Percentiles rank a stretch among this genome's conserved stretches.
These are phyloP conservation scores for Temnothorax ravouxi DNA, from an alignment of 2,888 invertebrate species.

Conservation along the genomic window DNA sequence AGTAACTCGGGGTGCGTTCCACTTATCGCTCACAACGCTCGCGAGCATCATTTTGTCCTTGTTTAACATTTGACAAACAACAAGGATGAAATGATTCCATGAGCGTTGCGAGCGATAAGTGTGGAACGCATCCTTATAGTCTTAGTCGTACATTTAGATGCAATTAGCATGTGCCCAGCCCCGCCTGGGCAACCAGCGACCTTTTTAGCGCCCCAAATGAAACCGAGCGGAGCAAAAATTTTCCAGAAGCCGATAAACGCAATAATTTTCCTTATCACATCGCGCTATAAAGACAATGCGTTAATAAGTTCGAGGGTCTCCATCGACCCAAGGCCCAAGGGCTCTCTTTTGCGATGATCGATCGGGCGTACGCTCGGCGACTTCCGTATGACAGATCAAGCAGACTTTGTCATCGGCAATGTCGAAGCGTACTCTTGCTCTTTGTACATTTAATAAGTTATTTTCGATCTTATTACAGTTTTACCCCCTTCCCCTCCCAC, in stretches of 20 bases:
- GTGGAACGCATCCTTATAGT: neutral
- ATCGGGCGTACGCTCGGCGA: neutral
- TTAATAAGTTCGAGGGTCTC: conserved; percentile 45
- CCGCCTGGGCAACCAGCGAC: conserved; percentile 47
- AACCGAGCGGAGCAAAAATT: conserved; percentile 41
- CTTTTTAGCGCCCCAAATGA: conserved; percentile 62
- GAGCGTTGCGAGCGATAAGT: too few species aligned
- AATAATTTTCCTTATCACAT: conserved; percentile 28
- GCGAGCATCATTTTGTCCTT: too few species aligned
- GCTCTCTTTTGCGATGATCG: conserved; percentile 36
- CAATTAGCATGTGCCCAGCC: conserved; percentile 18
- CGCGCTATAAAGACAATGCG: conserved; percentile 27
- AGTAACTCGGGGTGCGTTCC: neutral
- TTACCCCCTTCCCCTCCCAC: neutral
- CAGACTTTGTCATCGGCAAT: conserved; percentile 2
- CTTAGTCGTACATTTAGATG: neutral
- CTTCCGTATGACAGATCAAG: conserved; percentile 20
- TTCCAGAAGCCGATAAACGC: conserved; percentile 1
- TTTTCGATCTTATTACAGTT: conserved; percentile 19
- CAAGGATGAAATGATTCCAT: too few species aligned
- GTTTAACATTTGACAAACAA: too few species aligned
- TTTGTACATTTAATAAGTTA: conserved; percentile 8
- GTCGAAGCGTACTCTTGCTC: neutral
- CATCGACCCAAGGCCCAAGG: neutral
- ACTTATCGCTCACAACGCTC: too few species aligned